Conservation (phyloP, 1,140 invertebrate genomes). For the Cydia strobilella region DNA sequence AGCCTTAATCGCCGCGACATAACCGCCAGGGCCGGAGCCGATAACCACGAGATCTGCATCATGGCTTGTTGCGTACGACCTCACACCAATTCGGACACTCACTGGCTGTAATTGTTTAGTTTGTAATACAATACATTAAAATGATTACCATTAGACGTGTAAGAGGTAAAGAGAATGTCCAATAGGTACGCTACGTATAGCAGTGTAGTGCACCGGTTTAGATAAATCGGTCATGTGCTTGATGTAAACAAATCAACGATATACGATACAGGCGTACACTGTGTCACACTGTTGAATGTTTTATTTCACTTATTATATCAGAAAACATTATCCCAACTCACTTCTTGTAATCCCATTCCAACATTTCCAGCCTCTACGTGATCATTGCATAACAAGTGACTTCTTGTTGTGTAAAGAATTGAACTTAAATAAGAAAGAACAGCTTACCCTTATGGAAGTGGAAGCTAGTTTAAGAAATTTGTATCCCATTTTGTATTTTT, state of each 20-base stretch:
- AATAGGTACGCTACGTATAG: neutral
- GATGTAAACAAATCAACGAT: conserved; percentile 36
- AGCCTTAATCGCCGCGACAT: conserved; percentile 99
- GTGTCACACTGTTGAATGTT: neutral
- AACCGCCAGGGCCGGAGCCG: conserved; percentile 98
- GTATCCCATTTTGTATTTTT: conserved; percentile 59
- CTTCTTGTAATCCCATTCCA: neutral
- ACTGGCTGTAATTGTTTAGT: conserved; percentile 58
- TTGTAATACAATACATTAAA: conserved; percentile 31
- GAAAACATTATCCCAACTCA: neutral
- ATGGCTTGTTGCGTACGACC: conserved; percentile 85
- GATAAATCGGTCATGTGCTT: conserved; percentile 67
- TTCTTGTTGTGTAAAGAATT: conserved; percentile 36
- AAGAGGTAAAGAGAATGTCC: neutral
- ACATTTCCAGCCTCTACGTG: conserved; percentile 19
- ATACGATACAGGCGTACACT: neutral
- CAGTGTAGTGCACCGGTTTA: neutral
- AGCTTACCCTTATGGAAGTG: conserved; percentile 62
- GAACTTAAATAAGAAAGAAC: conserved; percentile 35
- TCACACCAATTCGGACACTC: conserved; percentile 69
- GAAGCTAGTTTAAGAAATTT: conserved; percentile 72
- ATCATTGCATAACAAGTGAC: conserved; percentile 60
- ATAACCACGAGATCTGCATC: conserved; percentile 98
- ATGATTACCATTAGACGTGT: neutral
- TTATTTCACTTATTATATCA: neutral